Percentiles rank a stretch among this genome's conserved stretches.
These are phyloP conservation scores for Gastracanthus pulcherrimus DNA, from an alignment of 2,888 invertebrate species.

Conservation along the genomic window DNA sequence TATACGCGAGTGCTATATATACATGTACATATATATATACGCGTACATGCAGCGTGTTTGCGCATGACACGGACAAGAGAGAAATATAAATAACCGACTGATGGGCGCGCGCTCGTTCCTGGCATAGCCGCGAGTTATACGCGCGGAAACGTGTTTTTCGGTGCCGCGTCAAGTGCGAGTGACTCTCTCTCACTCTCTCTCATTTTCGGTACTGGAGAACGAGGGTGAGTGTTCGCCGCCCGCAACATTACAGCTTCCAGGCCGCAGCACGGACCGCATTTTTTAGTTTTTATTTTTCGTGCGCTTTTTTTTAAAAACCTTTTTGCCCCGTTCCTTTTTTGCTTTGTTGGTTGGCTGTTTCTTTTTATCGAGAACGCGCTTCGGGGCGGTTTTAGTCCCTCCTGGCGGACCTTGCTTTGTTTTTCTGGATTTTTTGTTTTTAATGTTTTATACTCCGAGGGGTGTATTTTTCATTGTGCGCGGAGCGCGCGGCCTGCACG, in stretches of 20 bases:
- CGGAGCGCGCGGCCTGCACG: too few relatives aligned
- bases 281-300: background rate
- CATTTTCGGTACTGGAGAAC: background rate
- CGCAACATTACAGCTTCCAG: too few relatives aligned
- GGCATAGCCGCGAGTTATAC: background rate
- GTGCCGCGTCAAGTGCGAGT: slow-evolving; percentile 7
- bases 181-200: background rate
- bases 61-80: slow-evolving; percentile 16
- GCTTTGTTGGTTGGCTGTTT: too few relatives aligned
- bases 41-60: background rate
- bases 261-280: too few relatives aligned
- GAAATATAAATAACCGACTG: slow-evolving; percentile 42
- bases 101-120: background rate
- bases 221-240: too few relatives aligned
- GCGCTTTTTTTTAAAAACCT: background rate
- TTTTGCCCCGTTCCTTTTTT: too few relatives aligned
- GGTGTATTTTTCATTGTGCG: background rate
- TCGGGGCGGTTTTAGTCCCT: too few relatives aligned
- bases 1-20: background rate
- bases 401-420: too few relatives aligned
- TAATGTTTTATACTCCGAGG: too few relatives aligned
- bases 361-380: too few relatives aligned
- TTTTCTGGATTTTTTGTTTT: too few relatives aligned
- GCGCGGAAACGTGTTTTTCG: slow-evolving; percentile 37
- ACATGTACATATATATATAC: background rate